A percentile compares a stretch with the other conserved stretches of the same genome.
These are phyloP conservation scores for Lepidocyrtoides sp. DNA, from an alignment of 2,888 invertebrate species.

Conservation along the genomic window DNA sequence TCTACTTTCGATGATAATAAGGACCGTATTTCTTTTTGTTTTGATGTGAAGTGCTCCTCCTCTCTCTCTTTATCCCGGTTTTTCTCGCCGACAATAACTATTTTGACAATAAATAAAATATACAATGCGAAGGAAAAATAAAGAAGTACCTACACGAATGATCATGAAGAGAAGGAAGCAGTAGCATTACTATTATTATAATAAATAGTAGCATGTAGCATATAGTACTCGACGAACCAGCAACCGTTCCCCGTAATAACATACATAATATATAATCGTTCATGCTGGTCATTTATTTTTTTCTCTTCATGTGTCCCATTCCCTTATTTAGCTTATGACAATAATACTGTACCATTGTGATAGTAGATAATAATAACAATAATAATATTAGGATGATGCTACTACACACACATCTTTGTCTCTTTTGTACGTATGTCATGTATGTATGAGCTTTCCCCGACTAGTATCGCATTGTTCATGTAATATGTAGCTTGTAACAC, in stretches of 20 bases:
- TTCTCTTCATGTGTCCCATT: conserved; percentile 25
- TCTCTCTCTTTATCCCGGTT: neutral
- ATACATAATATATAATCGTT: neutral
- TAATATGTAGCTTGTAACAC: neutral
- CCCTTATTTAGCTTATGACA: conserved; percentile 16
- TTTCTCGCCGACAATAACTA: conserved; percentile 26
- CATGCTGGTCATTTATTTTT: conserved; percentile 8
- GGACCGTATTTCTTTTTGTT: conserved; percentile 22
- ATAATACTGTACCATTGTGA: conserved; percentile 52
- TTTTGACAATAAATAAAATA: conserved; percentile 35
- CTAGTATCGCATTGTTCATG: neutral
- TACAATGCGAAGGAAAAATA: conserved; percentile 10
- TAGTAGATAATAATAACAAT: conserved; percentile 40
- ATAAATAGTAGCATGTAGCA: neutral
- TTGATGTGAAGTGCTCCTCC: conserved; percentile 1
- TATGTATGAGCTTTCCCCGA: conserved; percentile 31
- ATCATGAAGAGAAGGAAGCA: conserved; percentile 8
- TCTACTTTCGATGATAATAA: conserved; percentile 48
- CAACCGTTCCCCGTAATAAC: conserved; percentile 16
- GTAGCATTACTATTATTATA: neutral
- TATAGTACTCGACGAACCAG: neutral
- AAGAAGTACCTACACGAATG: conserved; percentile 29
- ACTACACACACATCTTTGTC: neutral
- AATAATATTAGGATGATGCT: neutral
- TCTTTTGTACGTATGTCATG: neutral